These are phyloP conservation scores for Dolomedes plantarius DNA, from an alignment of 2,888 invertebrate genomes.

Conservation along the genomic window DNA sequence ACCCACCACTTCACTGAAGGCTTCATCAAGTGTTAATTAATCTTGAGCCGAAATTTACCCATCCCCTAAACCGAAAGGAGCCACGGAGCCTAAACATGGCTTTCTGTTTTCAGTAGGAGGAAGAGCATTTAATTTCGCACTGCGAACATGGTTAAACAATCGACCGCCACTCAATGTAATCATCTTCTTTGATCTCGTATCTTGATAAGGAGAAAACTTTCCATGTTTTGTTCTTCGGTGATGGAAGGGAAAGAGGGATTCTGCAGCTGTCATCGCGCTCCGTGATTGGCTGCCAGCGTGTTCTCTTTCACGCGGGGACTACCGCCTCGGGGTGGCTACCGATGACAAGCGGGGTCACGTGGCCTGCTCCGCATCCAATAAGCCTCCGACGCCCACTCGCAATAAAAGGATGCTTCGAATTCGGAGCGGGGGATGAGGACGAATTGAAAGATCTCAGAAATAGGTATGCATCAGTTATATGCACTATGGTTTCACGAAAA, in stretches of 20 bases:
- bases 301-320: constrained; percentile 11
- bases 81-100: too few relatives aligned
- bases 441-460: too few relatives aligned
- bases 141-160: background rate
- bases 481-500: too few relatives aligned
- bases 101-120: too few relatives aligned
- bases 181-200: background rate
- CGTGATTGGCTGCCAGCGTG: constrained; percentile 42
- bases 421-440: too few relatives aligned
- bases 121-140: background rate
- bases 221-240: background rate
- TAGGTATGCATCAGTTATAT: too few relatives aligned
- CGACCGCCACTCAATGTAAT: background rate
- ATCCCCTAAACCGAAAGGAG: too few relatives aligned
- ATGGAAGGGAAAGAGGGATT: background rate
- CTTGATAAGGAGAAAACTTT: background rate
- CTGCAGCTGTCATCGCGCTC: constrained; percentile 31
- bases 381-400: background rate
- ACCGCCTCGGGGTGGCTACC: constrained; percentile 36
- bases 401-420: too few relatives aligned
- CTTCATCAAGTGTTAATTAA: too few relatives aligned
- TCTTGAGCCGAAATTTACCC: too few relatives aligned
- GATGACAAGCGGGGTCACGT: constrained; percentile 42
- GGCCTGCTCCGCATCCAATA: constrained; percentile 33
- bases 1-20: too few relatives aligned